Evolutionary conservation across 2,113 vertebrate genomes (phyloP).

Genomic region (Tenrec ecaudatus): DNA sequence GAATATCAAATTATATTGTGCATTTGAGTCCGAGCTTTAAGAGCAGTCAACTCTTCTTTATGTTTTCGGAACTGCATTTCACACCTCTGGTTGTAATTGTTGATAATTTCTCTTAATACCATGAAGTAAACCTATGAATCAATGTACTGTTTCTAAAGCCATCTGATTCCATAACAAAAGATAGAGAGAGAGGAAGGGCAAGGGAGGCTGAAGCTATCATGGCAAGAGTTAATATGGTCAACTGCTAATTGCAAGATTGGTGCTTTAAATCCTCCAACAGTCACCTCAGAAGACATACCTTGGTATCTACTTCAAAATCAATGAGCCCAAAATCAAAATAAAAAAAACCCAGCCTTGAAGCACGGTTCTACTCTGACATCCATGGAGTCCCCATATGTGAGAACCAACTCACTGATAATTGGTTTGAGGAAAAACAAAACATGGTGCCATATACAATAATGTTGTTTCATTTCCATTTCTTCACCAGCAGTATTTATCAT

Average conservation of each 20-base stretch:
- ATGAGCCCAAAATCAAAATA: no score
- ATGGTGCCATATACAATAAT: not conserved
- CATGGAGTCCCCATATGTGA: not conserved
- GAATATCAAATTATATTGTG: not conserved
- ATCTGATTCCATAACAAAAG: not conserved
- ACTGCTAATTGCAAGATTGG: not conserved
- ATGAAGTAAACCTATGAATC: not conserved
- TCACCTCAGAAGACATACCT: not conserved
- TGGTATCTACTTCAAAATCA: not conserved
- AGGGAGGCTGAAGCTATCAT: no score
- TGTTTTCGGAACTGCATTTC: not conserved
- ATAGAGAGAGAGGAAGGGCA: not conserved
- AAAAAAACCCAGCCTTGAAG: not conserved
- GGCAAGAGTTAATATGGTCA: not conserved
- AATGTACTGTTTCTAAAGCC: not conserved
- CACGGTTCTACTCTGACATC: not conserved
- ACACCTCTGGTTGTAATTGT: not conserved
- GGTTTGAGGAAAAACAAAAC: not conserved
- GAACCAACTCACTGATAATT: not conserved
- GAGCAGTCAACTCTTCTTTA: not conserved
- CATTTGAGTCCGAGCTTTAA: not conserved
- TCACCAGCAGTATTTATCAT: not conserved
- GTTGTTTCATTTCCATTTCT: not conserved
- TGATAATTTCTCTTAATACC: not conserved
- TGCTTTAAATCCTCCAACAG: not conserved